These are phyloP conservation scores for Pantelozetes paolii DNA, from an alignment of 2,888 invertebrate species.

Conservation along the genomic window DNA sequence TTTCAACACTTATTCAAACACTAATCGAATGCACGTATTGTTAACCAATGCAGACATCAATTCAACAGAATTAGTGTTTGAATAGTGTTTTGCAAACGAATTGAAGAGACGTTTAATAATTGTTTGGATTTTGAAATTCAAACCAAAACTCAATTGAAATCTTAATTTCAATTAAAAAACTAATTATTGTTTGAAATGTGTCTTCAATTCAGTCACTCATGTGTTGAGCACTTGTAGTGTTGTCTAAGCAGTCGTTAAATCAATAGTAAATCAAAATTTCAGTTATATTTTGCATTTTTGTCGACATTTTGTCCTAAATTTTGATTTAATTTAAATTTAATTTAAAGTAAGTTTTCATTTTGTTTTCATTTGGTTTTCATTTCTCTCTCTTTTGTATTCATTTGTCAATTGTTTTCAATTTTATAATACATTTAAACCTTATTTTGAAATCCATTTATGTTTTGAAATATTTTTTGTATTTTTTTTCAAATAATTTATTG, in stretches of 20 bases:
- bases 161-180: no score
- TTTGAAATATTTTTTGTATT: no score
- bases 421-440: no score
- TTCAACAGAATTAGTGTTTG: background rate
- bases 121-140: background rate
- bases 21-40: background rate
- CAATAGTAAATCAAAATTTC: background rate
- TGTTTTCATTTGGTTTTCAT: background rate
- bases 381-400: background rate
- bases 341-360: background rate
- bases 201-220: background rate
- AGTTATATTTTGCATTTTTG: background rate
- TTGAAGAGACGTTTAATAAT: no score
- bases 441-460: no score
- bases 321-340: background rate
- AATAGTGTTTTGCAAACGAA: background rate
- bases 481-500: no score
- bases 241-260: background rate
- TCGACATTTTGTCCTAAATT: conserved; percentile 28
- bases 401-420: background rate
- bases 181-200: no score
- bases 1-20: background rate
- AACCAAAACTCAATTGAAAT: background rate
- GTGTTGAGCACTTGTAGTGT: background rate
- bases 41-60: no score